phyloP scores from a whole-genome alignment of 2,797 vertebrate species.

The Tapirus indicus region DNA sequence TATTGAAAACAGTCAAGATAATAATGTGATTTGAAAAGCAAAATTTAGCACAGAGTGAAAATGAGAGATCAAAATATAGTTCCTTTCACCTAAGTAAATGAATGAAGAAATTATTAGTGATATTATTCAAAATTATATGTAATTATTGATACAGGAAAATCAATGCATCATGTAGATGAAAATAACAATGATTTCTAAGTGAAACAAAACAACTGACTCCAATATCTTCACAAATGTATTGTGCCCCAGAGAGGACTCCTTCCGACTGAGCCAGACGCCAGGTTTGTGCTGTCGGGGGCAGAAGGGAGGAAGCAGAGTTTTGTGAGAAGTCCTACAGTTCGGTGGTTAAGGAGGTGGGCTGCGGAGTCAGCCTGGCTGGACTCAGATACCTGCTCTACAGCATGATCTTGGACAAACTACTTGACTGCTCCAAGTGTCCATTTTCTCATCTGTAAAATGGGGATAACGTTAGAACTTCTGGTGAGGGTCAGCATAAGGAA shows the following conservation, averaged over 20 bases:
- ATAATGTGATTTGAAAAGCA: not conserved
- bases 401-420: not conserved
- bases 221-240: not conserved
- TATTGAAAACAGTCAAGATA: slow-evolving; percentile 28
- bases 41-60: slow-evolving; percentile 39
- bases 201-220: not conserved
- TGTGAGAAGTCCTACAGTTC: not conserved
- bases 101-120: not conserved
- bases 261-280: not conserved
- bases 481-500: not conserved
- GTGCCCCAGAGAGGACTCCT: not conserved
- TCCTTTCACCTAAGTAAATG: not conserved
- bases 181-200: not conserved
- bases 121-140: not conserved
- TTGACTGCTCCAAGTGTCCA: not conserved
- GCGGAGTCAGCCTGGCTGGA: not conserved
- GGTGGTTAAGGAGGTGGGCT: not conserved
- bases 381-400: not conserved
- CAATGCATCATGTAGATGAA: not conserved
- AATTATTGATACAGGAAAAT: slow-evolving; percentile 14
- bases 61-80: not conserved
- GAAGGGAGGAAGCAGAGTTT: not conserved
- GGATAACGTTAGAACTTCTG: not conserved
- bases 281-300: not conserved
- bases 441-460: not conserved